These are phyloP conservation scores for Siphlonurus alternatus DNA, from an alignment of 2,888 invertebrate species.

Conservation along the genomic window DNA sequence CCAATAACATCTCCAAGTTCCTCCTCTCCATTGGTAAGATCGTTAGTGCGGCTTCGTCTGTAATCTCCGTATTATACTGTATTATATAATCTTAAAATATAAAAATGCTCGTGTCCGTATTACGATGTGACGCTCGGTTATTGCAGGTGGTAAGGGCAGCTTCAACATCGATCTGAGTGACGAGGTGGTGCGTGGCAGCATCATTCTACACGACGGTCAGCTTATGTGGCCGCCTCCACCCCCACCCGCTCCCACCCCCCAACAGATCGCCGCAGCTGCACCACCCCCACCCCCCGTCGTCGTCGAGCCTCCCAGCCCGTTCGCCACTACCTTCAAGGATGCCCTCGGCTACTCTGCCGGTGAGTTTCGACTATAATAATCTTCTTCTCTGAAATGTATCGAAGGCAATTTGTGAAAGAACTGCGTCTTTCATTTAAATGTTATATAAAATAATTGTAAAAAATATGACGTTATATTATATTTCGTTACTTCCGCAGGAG, in stretches of 20 bases:
- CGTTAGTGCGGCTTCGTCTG: no score
- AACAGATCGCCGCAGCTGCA: conserved; percentile 16
- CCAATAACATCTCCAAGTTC: conserved; percentile 82
- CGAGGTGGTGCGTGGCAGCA: conserved; percentile 72
- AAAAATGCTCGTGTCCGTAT: no score
- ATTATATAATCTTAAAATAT: no score
- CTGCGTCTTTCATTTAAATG: background rate
- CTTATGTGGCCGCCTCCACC: conserved; percentile 68
- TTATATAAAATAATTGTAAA: background rate
- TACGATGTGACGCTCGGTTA: no score
- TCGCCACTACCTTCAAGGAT: conserved; percentile 49
- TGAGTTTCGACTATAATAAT: no score
- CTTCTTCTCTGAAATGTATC: no score
- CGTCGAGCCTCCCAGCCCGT: conserved; percentile 40
- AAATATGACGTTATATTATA: no score
- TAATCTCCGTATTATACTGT: no score
- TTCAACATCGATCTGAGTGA: conserved; percentile 66
- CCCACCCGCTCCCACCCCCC: conserved; percentile 28
- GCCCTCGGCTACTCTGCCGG: conserved; percentile 50
- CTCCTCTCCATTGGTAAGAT: conserved; percentile 60
- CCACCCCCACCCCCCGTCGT: conserved; percentile 25
- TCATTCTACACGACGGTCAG: conserved; percentile 56
- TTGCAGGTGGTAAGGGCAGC: conserved; percentile 58
- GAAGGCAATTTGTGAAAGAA: no score
- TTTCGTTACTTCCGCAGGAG: no score